phyloP scores from a whole-genome alignment of 2,888 invertebrate genomes.

The Villa cingulata region DNA sequence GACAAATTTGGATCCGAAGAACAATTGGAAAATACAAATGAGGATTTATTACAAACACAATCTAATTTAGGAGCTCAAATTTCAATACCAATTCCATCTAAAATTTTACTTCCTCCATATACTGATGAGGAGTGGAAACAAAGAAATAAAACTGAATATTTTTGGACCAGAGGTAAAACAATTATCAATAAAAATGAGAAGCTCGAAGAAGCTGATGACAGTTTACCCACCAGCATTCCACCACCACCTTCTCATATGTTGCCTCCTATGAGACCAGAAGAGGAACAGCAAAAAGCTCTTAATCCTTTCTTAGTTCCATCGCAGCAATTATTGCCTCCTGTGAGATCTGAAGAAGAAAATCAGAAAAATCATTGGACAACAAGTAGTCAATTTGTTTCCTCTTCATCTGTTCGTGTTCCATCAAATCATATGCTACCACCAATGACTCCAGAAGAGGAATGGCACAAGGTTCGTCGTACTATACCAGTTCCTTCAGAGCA shows the following conservation, averaged over 20 bases:
- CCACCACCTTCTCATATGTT: not conserved
- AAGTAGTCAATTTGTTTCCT: too few species aligned
- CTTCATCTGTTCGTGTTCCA: not conserved
- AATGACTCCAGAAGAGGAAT: not conserved
- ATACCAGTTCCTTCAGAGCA: conserved; percentile 2
- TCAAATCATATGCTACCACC: not conserved
- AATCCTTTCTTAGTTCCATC: not conserved
- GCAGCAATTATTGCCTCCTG: conserved; percentile 4
- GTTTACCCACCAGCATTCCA: too few species aligned
- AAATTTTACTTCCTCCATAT: conserved; percentile 1
- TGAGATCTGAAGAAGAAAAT: not conserved
- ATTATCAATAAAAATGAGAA: too few species aligned
- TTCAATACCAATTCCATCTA: not conserved
- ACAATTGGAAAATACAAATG: too few species aligned
- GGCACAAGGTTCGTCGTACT: not conserved
- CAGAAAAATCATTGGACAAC: not conserved
- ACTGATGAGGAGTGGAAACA: not conserved
- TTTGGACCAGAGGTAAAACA: not conserved
- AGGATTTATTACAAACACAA: too few species aligned
- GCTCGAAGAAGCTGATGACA: too few species aligned
- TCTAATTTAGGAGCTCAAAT: not conserved
- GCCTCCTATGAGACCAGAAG: not conserved
- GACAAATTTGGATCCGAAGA: too few species aligned
- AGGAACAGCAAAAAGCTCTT: not conserved
- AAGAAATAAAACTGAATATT: not conserved